Percentiles rank a stretch among this genome's conserved stretches.
phyloP scores from a whole-genome alignment of 2,797 vertebrate genomes.

The Rhincodon typus region DNA sequence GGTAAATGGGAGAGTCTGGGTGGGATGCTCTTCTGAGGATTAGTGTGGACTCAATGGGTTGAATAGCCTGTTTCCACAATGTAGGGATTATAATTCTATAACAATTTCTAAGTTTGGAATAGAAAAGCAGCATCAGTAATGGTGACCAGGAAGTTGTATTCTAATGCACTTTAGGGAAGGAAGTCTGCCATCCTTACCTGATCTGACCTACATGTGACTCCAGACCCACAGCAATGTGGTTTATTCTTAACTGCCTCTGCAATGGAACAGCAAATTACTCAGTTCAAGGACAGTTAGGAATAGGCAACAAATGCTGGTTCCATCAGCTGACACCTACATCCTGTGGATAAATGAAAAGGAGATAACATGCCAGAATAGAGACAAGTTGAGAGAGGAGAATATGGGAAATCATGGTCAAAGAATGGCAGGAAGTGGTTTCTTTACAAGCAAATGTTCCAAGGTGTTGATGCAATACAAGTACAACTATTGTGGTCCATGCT shows the following conservation, averaged over 20 bases:
- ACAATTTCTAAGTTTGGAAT: neutral
- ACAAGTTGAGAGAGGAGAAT: too few relatives aligned
- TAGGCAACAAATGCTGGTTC: neutral
- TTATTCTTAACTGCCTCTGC: neutral
- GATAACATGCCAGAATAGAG: neutral
- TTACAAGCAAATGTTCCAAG: neutral
- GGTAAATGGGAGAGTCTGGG: too few relatives aligned
- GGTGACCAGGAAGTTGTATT: too few relatives aligned
- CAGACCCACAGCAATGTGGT: too few relatives aligned
- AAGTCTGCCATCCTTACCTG: neutral
- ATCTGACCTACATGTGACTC: neutral
- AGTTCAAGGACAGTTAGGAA: neutral
- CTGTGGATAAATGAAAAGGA: neutral
- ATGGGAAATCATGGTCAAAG: too few relatives aligned
- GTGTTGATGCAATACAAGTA: neutral
- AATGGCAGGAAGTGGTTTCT: neutral
- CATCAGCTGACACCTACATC: neutral
- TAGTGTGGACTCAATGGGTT: too few relatives aligned
- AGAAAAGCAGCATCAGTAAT: neutral
- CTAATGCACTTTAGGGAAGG: neutral
- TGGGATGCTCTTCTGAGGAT: too few relatives aligned
- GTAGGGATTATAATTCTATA: too few relatives aligned
- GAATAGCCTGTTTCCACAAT: too few relatives aligned
- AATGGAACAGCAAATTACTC: neutral
- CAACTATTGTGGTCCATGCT: neutral